Evolutionary conservation across 2,797 vertebrate species (phyloP), one percentile per base, ranked within the genome.

Genomic region (Myoxocephalus aenaeus): DNA sequence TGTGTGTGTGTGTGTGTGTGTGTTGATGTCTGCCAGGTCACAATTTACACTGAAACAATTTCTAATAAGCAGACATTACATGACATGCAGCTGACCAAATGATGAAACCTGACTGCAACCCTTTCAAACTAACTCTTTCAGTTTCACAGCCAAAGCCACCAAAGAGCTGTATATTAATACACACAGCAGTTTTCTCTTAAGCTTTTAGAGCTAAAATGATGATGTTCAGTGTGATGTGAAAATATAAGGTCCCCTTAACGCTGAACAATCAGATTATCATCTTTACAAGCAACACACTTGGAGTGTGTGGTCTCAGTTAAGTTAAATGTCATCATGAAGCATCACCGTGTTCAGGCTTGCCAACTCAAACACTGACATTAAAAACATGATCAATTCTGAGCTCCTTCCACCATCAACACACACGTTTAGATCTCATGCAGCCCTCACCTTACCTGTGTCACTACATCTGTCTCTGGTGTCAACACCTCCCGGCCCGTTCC

Each of bases 391-490:
- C 40, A 54, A 69, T 2, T 6, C 20, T 42, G 48, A 71, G 12
- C 14, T 66, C 44, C 12, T n/a, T 64, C 5, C 65, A 22, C 56
- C 32, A 32, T 46, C 65, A 67, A 56, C 42, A 54, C 29, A 36
- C 56, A 57, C 22, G 20, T 3, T 56, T 32, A 25, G 20, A 40
- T n/a, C n/a, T 15, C 27, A 5, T 54, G 65, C 75, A 61, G 53
- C 20, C 14, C 25, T 29, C 14, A 15, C 53, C 89, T 68, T 83
- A 92, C 91, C 92, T 86, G 75, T 53, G 29, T 74, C 65, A 34
- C 67, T 7, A 11, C 25, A 34, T 73, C 32, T 73, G 15, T 46
- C 58, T 25, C 68, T 64, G 46, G 38, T 53, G 50, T 54, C 73
- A 8, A 0, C 18, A 5, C 40, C 1, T 65, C 59, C 61, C 1